Conservation (phyloP, 2,797 vertebrate genomes). For the Gymnocypris eckloni region DNA sequence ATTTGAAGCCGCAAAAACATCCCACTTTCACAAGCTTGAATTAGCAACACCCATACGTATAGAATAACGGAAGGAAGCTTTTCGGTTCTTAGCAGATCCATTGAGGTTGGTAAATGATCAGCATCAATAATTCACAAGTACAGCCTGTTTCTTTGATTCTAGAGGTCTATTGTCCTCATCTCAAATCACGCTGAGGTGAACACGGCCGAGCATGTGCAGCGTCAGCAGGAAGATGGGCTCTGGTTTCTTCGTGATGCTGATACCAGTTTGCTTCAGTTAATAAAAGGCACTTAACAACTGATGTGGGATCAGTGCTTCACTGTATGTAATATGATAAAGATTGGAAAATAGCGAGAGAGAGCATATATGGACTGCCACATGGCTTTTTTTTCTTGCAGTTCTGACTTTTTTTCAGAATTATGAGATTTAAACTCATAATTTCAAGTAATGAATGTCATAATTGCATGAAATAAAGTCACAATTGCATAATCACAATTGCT, state of each 20-base stretch:
- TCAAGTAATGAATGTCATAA: neutral
- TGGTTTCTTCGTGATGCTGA: constrained; percentile 53
- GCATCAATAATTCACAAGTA: constrained; percentile 79
- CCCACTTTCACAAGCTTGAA: constrained; percentile 54
- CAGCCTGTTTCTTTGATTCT: constrained; percentile 74
- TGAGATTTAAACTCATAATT: neutral
- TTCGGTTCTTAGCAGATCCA: constrained; percentile 67
- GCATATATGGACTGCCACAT: neutral
- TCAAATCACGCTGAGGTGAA: constrained; percentile 67
- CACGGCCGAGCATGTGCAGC: constrained; percentile 40
- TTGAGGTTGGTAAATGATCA: constrained; percentile 71
- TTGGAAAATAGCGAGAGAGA: neutral
- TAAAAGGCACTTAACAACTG: constrained; percentile 1
- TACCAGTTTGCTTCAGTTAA: constrained; percentile 12
- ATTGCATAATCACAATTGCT: neutral
- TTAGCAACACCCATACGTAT: constrained; percentile 62
- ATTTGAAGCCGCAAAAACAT: constrained; percentile 57
- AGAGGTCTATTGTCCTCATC: constrained; percentile 70
- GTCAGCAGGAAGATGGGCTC: constrained; percentile 67
- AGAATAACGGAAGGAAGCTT: constrained; percentile 56
- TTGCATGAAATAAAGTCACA: neutral
- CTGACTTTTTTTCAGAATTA: neutral
- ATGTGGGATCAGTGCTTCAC: neutral
- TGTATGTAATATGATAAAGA: constrained; percentile 32
- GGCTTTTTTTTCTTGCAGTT: no score